Evolutionary conservation across 2,888 invertebrate species (phyloP).

Genomic region (Tenthredo mesomela): DNA sequence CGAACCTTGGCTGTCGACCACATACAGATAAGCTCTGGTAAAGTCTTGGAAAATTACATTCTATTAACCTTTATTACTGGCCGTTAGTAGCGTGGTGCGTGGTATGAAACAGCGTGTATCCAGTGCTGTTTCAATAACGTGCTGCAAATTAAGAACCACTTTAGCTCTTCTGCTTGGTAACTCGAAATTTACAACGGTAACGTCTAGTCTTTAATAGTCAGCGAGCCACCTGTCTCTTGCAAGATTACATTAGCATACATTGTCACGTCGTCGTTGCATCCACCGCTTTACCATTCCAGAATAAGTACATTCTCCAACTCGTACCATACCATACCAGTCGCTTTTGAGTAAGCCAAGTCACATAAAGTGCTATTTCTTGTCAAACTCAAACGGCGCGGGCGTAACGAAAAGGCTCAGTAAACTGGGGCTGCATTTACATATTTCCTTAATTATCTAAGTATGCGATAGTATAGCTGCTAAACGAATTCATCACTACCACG

Average conservation of each 20-base stretch:
- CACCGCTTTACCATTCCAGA: not conserved
- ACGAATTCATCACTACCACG: not conserved
- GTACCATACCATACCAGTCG: not conserved
- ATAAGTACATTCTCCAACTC: not conserved
- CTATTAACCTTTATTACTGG: slow-evolving; percentile 49
- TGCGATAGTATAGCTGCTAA: not conserved
- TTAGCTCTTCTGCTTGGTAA: not conserved
- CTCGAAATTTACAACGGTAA: slow-evolving; percentile 43
- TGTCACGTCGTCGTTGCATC: slow-evolving; percentile 3
- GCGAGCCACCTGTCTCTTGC: slow-evolving; percentile 20
- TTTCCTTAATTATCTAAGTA: not conserved
- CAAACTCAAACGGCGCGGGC: slow-evolving; percentile 10
- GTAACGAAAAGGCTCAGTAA: not conserved
- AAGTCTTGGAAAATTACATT: slow-evolving; percentile 45
- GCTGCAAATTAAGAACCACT: slow-evolving; percentile 42
- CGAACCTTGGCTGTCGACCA: slow-evolving; percentile 48
- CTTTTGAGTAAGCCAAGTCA: not conserved
- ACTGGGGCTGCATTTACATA: not conserved
- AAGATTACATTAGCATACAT: slow-evolving; percentile 50
- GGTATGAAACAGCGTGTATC: slow-evolving; percentile 13
- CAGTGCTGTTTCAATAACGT: slow-evolving; percentile 37
- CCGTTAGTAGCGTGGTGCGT: slow-evolving; percentile 25
- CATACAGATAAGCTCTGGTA: slow-evolving; percentile 43
- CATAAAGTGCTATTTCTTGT: slow-evolving; percentile 17
- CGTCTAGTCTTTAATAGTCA: slow-evolving; percentile 9